A percentile compares a stretch with the other conserved stretches of the same genome.
Evolutionary conservation across 2,888 invertebrate species (phyloP).

Genomic region (Gastracanthus pulcherrimus): DNA sequence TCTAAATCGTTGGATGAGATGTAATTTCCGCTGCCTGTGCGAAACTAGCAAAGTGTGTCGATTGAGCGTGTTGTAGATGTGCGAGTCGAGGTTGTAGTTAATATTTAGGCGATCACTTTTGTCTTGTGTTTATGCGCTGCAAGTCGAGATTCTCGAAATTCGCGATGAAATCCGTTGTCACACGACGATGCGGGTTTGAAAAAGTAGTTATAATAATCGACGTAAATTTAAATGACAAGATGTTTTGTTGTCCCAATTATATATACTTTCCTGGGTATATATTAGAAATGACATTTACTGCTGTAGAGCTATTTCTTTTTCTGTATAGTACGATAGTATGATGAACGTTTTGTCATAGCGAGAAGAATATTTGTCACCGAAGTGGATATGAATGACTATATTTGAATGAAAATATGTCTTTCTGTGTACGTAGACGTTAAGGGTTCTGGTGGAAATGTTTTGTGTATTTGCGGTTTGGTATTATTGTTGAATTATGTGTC

Average conservation of each 20-base stretch:
- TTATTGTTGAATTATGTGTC: neutral
- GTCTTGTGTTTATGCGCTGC: neutral
- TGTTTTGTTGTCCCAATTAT: constrained; percentile 26
- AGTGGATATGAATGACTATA: too few relatives aligned
- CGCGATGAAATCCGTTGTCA: constrained; percentile 21
- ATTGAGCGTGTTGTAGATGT: neutral
- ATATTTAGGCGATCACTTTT: constrained; percentile 20
- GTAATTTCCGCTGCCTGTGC: neutral
- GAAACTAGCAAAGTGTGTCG: neutral
- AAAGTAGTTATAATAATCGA: neutral
- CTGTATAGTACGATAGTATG: too few relatives aligned
- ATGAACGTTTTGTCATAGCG: too few relatives aligned
- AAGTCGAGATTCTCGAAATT: constrained; percentile 11
- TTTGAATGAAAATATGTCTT: constrained; percentile 10
- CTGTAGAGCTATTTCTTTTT: neutral
- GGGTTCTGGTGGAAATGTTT: constrained; percentile 24
- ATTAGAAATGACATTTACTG: constrained; percentile 3
- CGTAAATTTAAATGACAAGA: constrained; percentile 24
- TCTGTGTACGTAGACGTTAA: neutral
- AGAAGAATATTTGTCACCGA: too few relatives aligned
- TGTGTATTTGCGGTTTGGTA: neutral
- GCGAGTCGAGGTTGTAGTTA: constrained; percentile 23
- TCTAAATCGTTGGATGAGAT: constrained; percentile 10
- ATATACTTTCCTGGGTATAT: constrained; percentile 30
- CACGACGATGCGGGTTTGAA: neutral